Evolutionary conservation across 1,140 invertebrate genomes (phyloP).

Genomic region (Teleogryllus occipitalis): DNA sequence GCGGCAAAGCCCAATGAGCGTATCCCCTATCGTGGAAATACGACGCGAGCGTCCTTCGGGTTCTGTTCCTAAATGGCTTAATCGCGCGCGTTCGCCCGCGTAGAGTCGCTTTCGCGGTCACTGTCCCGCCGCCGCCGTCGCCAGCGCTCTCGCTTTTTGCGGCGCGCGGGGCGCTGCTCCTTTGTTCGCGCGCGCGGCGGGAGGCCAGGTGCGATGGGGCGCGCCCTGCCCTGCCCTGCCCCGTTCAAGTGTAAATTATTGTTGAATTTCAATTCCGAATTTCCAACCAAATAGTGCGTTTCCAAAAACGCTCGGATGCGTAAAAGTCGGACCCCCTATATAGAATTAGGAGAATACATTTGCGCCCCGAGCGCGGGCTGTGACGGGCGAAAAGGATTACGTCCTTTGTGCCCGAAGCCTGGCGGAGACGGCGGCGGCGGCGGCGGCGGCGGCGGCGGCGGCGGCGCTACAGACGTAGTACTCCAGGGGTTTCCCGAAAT

Average conservation of each 20-base stretch:
- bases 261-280: not conserved
- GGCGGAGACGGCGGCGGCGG: not conserved
- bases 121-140: too few species aligned
- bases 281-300: conserved; percentile 4
- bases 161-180: not conserved
- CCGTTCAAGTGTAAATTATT: not conserved
- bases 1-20: too few species aligned
- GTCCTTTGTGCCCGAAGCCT: not conserved
- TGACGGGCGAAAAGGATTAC: not conserved
- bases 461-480: not conserved
- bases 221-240: too few species aligned
- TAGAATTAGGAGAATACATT: not conserved
- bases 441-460: too few species aligned
- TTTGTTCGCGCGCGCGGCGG: not conserved
- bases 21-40: too few species aligned
- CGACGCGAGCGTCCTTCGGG: too few species aligned
- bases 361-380: not conserved
- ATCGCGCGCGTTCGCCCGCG: too few species aligned
- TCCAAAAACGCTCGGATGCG: not conserved
- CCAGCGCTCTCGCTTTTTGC: not conserved
- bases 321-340: not conserved
- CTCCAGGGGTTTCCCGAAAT: not conserved
- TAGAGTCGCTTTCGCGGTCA: too few species aligned
- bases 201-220: not conserved
- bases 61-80: too few species aligned